Conservation (phyloP, 1,140 invertebrate genomes). For the Nylanderia fulva region DNA sequence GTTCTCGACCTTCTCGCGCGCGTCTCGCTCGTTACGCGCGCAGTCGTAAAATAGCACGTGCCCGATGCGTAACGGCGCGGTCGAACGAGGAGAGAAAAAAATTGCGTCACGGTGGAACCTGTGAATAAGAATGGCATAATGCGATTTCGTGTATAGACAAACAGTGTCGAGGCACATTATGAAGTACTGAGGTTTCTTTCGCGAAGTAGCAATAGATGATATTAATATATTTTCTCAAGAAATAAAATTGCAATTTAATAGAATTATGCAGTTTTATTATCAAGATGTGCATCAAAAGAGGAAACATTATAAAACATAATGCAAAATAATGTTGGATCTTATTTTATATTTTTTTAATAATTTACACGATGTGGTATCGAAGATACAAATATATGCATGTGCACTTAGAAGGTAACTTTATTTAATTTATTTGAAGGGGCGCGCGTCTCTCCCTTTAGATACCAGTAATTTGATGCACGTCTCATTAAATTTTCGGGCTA, state of each 20-base stretch:
- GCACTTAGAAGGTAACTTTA: neutral
- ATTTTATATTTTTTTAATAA: neutral
- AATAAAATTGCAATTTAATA: neutral
- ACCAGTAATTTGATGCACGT: constrained; percentile 3
- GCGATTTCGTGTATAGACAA: neutral
- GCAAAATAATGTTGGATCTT: neutral
- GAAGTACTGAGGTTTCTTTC: neutral
- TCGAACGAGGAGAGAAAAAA: constrained; percentile 5
- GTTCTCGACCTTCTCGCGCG: constrained; percentile 49
- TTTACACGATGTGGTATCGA: neutral
- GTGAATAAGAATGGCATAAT: neutral
- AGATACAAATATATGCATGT: neutral
- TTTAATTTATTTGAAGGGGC: neutral
- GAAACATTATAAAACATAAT: neutral
- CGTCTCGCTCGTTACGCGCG: constrained; percentile 66
- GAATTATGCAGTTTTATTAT: neutral
- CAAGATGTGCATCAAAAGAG: neutral
- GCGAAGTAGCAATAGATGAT: neutral
- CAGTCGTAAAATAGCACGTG: constrained; percentile 70
- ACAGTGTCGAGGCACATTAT: neutral
- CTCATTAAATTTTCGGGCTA: constrained; percentile 24
- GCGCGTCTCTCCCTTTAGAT: neutral
- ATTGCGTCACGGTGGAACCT: neutral
- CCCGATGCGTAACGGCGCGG: constrained; percentile 46
- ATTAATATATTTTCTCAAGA: neutral